Conservation (phyloP, 2,888 invertebrate species). For the Proisotoma minuta region DNA sequence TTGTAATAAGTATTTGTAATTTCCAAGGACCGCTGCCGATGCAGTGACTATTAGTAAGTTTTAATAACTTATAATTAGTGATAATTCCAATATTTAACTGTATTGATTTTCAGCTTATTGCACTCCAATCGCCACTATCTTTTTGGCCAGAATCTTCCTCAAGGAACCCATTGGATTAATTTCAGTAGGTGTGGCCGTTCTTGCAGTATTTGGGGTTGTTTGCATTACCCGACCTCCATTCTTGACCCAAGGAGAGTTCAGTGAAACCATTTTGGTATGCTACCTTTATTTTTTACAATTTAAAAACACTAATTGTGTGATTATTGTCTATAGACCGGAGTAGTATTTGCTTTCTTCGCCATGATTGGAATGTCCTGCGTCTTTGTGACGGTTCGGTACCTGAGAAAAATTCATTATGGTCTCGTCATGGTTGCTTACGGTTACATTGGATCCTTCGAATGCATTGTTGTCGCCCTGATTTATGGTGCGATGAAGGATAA, state of each 20-base stretch:
- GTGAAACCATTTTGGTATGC: background rate
- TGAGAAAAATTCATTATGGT: background rate
- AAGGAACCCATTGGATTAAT: constrained; percentile 1
- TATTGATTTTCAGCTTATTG: too few species aligned
- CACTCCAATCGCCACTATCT: background rate
- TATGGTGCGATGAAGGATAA: background rate
- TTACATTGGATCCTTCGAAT: background rate
- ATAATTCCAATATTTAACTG: too few species aligned
- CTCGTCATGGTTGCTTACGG: background rate
- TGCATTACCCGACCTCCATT: background rate
- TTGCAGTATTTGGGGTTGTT: background rate
- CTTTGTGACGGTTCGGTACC: background rate
- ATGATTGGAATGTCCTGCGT: background rate
- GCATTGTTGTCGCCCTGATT: background rate
- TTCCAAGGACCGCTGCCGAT: background rate
- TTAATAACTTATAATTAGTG: too few species aligned
- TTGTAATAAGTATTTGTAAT: background rate
- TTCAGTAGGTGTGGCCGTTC: background rate
- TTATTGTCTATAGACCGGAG: background rate
- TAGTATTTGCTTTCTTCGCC: background rate
- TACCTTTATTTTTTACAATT: background rate
- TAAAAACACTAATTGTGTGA: background rate
- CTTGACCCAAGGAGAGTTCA: background rate
- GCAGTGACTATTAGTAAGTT: background rate
- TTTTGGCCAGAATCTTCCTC: background rate